phyloP scores from a whole-genome alignment of 2,888 invertebrate genomes.

The Tiphia femorata region DNA sequence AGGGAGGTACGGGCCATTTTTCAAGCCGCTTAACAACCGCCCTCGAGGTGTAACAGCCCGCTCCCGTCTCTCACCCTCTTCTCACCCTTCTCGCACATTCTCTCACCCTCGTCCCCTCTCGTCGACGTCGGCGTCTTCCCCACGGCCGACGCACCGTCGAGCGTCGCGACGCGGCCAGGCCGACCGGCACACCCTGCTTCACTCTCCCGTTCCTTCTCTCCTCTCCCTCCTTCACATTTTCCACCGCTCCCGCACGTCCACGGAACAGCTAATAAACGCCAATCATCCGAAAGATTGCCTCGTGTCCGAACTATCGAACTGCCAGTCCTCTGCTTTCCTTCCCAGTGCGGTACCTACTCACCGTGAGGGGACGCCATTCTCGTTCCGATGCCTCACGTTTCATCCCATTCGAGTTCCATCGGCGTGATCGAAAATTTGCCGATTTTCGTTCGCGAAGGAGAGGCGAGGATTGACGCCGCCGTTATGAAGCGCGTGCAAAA shows the following conservation, averaged over 20 bases:
- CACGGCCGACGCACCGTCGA: too few relatives aligned
- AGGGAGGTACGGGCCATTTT: constrained; percentile 4
- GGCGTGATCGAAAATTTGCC: too few relatives aligned
- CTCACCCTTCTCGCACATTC: too few relatives aligned
- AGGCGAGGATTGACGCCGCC: too few relatives aligned
- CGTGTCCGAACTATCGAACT: constrained; percentile 9
- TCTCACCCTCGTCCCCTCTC: too few relatives aligned
- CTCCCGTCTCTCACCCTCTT: neutral
- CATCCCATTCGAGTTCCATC: too few relatives aligned
- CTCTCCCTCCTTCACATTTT: neutral
- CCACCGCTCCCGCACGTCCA: constrained; percentile 11
- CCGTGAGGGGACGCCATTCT: constrained; percentile 2
- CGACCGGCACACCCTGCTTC: too few relatives aligned
- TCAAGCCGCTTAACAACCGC: constrained; percentile 12
- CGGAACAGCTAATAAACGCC: constrained; percentile 26
- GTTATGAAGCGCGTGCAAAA: too few relatives aligned
- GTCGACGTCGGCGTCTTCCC: too few relatives aligned
- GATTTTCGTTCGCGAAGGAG: too few relatives aligned
- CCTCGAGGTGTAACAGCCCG: constrained; percentile 2
- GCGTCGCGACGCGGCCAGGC: neutral
- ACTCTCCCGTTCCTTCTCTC: neutral
- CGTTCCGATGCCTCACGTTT: too few relatives aligned
- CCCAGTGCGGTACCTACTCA: constrained; percentile 1
- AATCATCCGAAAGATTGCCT: constrained; percentile 30
- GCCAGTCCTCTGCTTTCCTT: constrained; percentile 4